These are phyloP conservation scores for Drosophila prolongata DNA, from an alignment of 2,888 invertebrate species.

Conservation along the genomic window DNA sequence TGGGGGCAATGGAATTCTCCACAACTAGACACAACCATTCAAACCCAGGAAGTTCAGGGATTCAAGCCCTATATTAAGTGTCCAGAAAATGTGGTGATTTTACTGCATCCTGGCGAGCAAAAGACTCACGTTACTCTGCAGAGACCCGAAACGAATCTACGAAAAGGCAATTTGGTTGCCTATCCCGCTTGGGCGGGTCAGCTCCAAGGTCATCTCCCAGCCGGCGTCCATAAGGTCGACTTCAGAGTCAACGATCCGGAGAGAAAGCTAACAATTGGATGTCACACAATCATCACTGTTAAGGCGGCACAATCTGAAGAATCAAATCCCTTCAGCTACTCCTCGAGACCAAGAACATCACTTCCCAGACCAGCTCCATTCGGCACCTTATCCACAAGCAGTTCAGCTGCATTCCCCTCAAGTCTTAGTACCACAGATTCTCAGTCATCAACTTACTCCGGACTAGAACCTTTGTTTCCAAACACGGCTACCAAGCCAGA, in stretches of 20 bases:
- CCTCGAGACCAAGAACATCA: slow-evolving; percentile 57
- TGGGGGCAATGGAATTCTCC: slow-evolving; percentile 1
- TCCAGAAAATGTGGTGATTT: slow-evolving; percentile 87
- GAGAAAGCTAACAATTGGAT: slow-evolving; percentile 86
- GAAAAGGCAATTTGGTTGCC: slow-evolving; percentile 87
- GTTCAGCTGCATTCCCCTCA: too few relatives aligned
- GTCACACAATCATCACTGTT: slow-evolving; percentile 87
- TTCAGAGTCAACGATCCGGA: slow-evolving; percentile 87
- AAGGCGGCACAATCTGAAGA: slow-evolving; percentile 53
- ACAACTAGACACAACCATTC: not conserved
- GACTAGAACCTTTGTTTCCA: too few relatives aligned
- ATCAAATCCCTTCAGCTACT: not conserved
- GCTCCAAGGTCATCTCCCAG: slow-evolving; percentile 86
- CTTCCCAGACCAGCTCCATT: slow-evolving; percentile 14
- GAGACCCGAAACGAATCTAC: slow-evolving; percentile 87
- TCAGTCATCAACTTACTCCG: too few relatives aligned
- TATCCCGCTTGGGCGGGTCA: slow-evolving; percentile 87
- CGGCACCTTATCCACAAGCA: too few relatives aligned
- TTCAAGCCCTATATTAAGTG: slow-evolving; percentile 87
- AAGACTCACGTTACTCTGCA: slow-evolving; percentile 85
- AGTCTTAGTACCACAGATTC: too few relatives aligned
- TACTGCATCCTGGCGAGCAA: slow-evolving; percentile 84
- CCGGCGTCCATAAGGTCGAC: slow-evolving; percentile 86
- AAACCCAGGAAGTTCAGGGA: slow-evolving; percentile 63
- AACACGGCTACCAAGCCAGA: not conserved